These are phyloP conservation scores for Cepaea nemoralis DNA, from an alignment of 1,140 invertebrate species.

Conservation along the genomic window DNA sequence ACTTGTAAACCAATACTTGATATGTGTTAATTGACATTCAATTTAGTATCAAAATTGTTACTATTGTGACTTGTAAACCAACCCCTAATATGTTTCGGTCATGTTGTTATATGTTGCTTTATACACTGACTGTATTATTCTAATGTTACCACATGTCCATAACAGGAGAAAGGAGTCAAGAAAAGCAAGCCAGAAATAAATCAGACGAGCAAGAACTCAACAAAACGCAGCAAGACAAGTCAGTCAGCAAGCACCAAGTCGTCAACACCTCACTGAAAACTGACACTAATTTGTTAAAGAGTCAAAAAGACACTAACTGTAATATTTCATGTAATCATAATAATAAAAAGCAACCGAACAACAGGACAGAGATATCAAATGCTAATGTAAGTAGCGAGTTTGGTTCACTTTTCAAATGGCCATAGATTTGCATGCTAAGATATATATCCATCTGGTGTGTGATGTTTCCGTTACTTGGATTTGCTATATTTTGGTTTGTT, in stretches of 20 bases:
- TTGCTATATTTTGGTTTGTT: too few species aligned
- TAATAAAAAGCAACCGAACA: neutral
- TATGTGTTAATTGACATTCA: too few species aligned
- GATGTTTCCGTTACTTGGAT: too few species aligned
- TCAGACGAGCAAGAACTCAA: neutral
- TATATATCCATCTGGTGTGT: neutral
- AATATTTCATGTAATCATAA: conserved; percentile 13
- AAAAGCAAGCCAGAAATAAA: conserved; percentile 7
- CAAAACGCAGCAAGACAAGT: conserved; percentile 10
- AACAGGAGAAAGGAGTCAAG: conserved; percentile 32
- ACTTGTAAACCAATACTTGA: too few species aligned
- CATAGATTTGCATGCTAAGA: neutral
- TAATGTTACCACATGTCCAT: conserved; percentile 14
- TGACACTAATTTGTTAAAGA: neutral
- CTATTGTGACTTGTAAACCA: too few species aligned
- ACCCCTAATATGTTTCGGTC: too few species aligned
- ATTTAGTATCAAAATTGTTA: too few species aligned
- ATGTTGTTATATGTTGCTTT: too few species aligned
- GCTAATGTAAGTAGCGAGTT: conserved; percentile 1
- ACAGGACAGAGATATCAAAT: neutral
- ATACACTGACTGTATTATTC: neutral
- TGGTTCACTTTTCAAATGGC: neutral
- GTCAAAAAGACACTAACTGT: neutral
- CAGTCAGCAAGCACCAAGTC: conserved; percentile 1
- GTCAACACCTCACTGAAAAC: conserved; percentile 23